Percentiles rank a stretch among this genome's conserved stretches.
phyloP scores from a whole-genome alignment of 2,113 vertebrate species.

The Paralichthys olivaceus region DNA sequence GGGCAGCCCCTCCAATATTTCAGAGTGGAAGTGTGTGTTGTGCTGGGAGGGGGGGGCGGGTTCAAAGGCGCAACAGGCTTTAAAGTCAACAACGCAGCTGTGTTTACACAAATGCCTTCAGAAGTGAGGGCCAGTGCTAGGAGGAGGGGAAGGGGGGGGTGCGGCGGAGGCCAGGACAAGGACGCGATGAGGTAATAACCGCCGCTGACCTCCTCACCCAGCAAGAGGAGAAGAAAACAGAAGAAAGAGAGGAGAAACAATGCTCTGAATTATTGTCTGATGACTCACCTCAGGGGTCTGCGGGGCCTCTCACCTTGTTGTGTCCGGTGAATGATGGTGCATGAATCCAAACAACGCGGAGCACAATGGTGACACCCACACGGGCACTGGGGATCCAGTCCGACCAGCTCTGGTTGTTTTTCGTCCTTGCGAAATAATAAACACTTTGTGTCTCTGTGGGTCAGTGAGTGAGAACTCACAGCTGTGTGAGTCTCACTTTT shows the following conservation, averaged over 20 bases:
- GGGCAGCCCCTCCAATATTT: slow-evolving; percentile 42
- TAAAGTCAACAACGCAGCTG: slow-evolving; percentile 81
- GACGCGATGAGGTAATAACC: slow-evolving; percentile 65
- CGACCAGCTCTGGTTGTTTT: slow-evolving; percentile 15
- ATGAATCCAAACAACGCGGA: slow-evolving; percentile 11
- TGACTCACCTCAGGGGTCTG: slow-evolving; percentile 6
- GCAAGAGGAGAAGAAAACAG: background rate
- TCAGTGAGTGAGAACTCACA: background rate
- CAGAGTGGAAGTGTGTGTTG: slow-evolving; percentile 8
- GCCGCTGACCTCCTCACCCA: slow-evolving; percentile 42
- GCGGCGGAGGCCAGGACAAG: background rate
- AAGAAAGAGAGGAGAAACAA: slow-evolving; percentile 9
- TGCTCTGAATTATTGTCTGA: background rate
- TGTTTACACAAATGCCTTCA: slow-evolving; percentile 80
- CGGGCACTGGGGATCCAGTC: slow-evolving; percentile 4
- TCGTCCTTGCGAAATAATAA: background rate
- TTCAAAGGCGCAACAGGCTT: slow-evolving; percentile 71
- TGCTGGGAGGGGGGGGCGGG: background rate
- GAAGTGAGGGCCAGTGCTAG: slow-evolving; percentile 40
- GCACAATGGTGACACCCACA: background rate
- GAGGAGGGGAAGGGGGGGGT: background rate
- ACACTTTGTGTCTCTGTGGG: background rate
- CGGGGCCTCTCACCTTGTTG: background rate
- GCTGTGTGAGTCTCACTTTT: background rate
- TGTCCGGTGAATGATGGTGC: slow-evolving; percentile 6